phyloP scores from a whole-genome alignment of 2,888 invertebrate species.

The Cheilosia scutellata region DNA sequence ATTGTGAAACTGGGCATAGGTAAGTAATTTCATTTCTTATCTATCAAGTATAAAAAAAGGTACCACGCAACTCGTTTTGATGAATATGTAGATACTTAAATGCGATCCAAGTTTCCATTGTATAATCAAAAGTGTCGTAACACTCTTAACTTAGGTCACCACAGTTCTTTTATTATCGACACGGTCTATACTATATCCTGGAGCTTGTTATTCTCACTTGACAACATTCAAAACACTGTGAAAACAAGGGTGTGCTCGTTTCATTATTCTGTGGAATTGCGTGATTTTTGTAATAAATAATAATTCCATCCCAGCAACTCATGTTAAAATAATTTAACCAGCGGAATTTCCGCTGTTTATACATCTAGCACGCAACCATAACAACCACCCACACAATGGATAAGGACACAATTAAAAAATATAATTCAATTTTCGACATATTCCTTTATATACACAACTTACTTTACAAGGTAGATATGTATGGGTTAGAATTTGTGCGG shows the following conservation, averaged over 20 bases:
- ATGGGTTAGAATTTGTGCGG: conserved; percentile 95
- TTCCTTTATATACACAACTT: conserved; percentile 76
- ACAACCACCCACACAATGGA: not conserved
- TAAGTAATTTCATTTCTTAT: no score
- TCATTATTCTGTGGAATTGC: conserved; percentile 18
- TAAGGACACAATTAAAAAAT: conserved; percentile 13
- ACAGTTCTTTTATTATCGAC: not conserved
- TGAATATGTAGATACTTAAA: no score
- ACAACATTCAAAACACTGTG: not conserved
- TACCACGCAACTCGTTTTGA: no score
- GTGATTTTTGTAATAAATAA: conserved; percentile 44
- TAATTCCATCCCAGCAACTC: conserved; percentile 1
- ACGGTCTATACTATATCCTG: conserved; percentile 1
- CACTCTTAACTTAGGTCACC: not conserved
- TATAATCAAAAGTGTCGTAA: not conserved
- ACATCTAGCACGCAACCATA: conserved; percentile 34
- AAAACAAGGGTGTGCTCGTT: not conserved
- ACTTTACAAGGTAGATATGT: conserved; percentile 96
- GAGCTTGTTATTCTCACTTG: conserved; percentile 27
- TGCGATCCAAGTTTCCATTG: no score
- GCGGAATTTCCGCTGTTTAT: conserved; percentile 29
- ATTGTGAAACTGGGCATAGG: no score
- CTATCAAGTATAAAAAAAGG: no score
- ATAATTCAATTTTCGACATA: no score
- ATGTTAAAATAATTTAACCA: conserved; percentile 26